Evolutionary conservation across 2,797 vertebrate genomes (phyloP), one percentile per base, ranked within the genome.

Genomic region (Mormyrus proboscirostris): DNA sequence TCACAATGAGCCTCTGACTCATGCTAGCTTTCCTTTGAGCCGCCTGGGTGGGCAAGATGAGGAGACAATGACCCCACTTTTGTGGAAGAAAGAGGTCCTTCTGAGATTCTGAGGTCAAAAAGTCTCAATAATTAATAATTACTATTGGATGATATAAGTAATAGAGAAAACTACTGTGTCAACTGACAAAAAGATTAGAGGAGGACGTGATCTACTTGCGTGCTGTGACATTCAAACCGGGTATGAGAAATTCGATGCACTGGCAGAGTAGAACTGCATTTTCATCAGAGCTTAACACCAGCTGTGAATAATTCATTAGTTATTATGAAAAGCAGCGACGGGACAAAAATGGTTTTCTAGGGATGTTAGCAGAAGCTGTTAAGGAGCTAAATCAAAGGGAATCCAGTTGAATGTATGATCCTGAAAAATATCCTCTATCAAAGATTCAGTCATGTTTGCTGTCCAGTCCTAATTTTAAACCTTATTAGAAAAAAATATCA

Each of bases 71-170:
- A n/a, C 41, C 76, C 76, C 19, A 19, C 76, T n/a, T 44, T 44
- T 82, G 41, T 82, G 76, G 2, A n/a, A 82, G 76, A 82, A 82
- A 82, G 44, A 47, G 76, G 76, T 33, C 38, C 73, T n/a, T 79
- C 73, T 41, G 73, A n/a, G 38, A 10, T 19, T n/a, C 4, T 41
- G 29, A 47, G 76, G 76, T 82, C 76, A 47, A 82, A 82, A 82
- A 82, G 76, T 47, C 8, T 47, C 41, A 82, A 82, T 82, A 47
- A 82, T 82, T 82, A 82, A 82, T 82, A 82, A 82, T 82, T 82
- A 82, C 76, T 10, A 47, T 19, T 19, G 41, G 76, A 7, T 47
- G 41, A 82, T 47, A 82, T 82, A 82, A 47, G 76, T 44, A 82
- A 47, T 44, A 19, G 41, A 47, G 76, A 82, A 82, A 82, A 82